phyloP scores from a whole-genome alignment of 2,797 vertebrate genomes.

The Caiman crocodilus region DNA sequence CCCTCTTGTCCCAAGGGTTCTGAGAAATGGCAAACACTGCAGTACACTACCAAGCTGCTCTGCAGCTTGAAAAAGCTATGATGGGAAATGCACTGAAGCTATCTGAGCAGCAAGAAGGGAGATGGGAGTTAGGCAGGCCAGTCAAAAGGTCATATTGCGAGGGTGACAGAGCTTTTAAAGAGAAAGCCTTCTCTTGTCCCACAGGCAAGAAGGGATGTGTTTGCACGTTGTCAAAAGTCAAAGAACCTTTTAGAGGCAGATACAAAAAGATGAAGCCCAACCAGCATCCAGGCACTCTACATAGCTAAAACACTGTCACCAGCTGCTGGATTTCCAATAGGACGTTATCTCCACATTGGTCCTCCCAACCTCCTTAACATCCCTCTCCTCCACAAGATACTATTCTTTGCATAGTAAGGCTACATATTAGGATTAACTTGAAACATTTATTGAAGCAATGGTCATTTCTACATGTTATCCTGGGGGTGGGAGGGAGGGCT shows the following conservation, averaged over 20 bases:
- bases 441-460: neutral
- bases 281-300: too few species aligned
- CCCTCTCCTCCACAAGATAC: neutral
- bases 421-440: neutral
- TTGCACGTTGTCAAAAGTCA: neutral
- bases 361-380: neutral
- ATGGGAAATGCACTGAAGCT: too few species aligned
- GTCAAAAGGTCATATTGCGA: neutral
- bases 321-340: too few species aligned
- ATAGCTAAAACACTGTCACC: too few species aligned
- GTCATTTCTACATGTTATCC: neutral
- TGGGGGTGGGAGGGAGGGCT: neutral
- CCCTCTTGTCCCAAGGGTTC: too few species aligned
- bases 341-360: neutral
- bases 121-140: neutral
- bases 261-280: too few species aligned
- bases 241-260: neutral
- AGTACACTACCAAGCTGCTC: too few species aligned
- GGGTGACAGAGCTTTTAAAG: neutral
- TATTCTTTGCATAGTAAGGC: neutral
- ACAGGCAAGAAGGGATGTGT: neutral
- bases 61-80: too few species aligned
- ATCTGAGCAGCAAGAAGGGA: neutral
- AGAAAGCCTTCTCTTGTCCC: too few species aligned
- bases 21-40: too few species aligned